phyloP scores from a whole-genome alignment of 2,888 invertebrate genomes.

The Hypena proboscidalis region DNA sequence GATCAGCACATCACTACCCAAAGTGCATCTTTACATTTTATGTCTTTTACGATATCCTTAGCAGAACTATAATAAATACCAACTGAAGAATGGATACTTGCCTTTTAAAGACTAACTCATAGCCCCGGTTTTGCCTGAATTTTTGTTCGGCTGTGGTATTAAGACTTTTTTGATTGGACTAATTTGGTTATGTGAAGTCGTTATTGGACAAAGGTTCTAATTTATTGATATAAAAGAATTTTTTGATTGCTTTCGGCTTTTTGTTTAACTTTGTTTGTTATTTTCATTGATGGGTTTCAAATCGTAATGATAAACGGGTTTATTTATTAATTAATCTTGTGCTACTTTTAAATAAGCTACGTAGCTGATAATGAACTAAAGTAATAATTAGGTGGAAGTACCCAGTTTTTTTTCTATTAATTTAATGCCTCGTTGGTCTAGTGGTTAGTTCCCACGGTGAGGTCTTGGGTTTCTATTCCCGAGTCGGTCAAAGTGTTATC shows the following conservation, averaged over 20 bases:
- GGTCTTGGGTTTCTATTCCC: too few species aligned
- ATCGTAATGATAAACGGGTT: too few species aligned
- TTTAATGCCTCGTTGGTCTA: too few species aligned
- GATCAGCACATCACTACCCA: slow-evolving; percentile 37
- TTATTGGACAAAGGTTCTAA: slow-evolving; percentile 12
- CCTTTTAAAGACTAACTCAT: slow-evolving; percentile 22
- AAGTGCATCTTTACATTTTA: slow-evolving; percentile 53
- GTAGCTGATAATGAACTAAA: too few species aligned
- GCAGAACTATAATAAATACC: slow-evolving; percentile 42
- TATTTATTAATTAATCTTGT: too few species aligned
- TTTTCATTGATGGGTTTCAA: too few species aligned
- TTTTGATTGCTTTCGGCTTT: neutral
- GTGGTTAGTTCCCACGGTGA: too few species aligned
- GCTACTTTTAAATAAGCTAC: too few species aligned
- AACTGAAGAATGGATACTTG: slow-evolving; percentile 27
- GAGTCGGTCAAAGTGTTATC: too few species aligned
- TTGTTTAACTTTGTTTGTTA: too few species aligned
- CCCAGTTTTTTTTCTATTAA: too few species aligned
- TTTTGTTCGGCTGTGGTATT: slow-evolving; percentile 10
- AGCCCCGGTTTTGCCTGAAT: slow-evolving; percentile 15
- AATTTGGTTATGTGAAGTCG: slow-evolving; percentile 22
- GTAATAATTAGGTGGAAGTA: too few species aligned
- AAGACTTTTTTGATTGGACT: slow-evolving; percentile 13
- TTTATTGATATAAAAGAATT: slow-evolving; percentile 3
- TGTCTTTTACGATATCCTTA: slow-evolving; percentile 43